phyloP scores from a whole-genome alignment of 2,797 vertebrate genomes.

The Oophaga sylvatica region DNA sequence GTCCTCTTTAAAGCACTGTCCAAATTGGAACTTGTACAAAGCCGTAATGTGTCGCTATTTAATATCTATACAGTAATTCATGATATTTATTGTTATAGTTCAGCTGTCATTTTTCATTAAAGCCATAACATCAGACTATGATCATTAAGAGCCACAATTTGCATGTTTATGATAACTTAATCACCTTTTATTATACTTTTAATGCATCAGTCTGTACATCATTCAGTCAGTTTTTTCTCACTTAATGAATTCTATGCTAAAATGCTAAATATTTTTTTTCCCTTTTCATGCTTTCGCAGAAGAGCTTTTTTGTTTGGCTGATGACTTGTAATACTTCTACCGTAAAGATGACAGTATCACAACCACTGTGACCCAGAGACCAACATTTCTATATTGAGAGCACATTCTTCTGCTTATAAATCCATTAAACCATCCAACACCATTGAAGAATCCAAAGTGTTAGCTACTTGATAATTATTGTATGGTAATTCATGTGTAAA shows the following conservation, averaged over 20 bases:
- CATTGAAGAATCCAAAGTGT: constrained; percentile 44
- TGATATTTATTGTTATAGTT: constrained; percentile 15
- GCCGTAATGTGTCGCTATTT: neutral
- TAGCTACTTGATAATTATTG: constrained; percentile 58
- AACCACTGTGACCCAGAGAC: constrained; percentile 28
- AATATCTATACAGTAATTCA: neutral
- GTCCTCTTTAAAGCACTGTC: neutral
- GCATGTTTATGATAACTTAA: constrained; percentile 29
- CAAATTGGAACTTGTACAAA: neutral
- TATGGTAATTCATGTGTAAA: constrained; percentile 60
- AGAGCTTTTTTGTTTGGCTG: neutral
- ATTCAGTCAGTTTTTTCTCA: neutral
- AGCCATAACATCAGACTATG: constrained; percentile 13
- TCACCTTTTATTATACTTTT: constrained; percentile 16
- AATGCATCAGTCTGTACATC: constrained; percentile 35
- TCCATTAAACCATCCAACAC: constrained; percentile 44
- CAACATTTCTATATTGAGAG: constrained; percentile 13
- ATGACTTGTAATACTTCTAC: neutral
- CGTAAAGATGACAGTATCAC: neutral
- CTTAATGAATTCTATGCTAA: constrained; percentile 11
- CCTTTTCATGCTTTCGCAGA: neutral
- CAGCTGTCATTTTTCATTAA: constrained; percentile 12
- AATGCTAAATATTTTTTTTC: neutral
- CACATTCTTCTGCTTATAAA: constrained; percentile 35
- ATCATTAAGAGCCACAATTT: constrained; percentile 21